Evolutionary conservation across 2,888 invertebrate species (phyloP).

Genomic region (Toxonevra muliebris): DNA sequence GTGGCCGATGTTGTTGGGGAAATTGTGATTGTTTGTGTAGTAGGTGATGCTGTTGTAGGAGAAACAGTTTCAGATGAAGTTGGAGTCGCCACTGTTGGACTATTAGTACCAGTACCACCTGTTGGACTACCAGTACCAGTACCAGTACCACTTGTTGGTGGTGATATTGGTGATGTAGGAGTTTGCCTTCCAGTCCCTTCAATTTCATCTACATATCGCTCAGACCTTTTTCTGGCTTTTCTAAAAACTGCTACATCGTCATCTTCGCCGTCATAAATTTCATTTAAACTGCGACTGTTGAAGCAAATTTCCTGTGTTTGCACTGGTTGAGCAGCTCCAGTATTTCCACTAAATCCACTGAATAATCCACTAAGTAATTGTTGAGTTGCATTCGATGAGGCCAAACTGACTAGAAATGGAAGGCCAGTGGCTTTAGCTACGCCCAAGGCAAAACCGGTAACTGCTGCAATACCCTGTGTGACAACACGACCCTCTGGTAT

Average conservation of each 20-base stretch:
- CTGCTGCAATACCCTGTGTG: constrained; percentile 49
- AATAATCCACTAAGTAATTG: constrained; percentile 10
- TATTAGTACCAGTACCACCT: background rate
- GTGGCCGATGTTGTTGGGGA: too few species aligned
- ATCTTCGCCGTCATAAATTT: constrained; percentile 8
- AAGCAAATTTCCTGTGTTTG: constrained; percentile 47
- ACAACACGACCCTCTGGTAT: constrained; percentile 48
- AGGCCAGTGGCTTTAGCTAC: constrained; percentile 49
- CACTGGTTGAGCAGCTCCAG: constrained; percentile 14
- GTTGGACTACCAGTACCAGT: too few species aligned
- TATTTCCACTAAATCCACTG: constrained; percentile 18
- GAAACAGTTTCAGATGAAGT: too few species aligned
- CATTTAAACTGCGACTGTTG: constrained; percentile 43
- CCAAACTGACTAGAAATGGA: constrained; percentile 43
- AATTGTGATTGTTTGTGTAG: too few species aligned
- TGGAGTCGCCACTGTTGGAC: too few species aligned
- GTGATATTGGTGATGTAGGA: too few species aligned
- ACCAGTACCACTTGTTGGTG: too few species aligned
- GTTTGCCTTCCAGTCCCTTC: background rate
- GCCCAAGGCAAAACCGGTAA: constrained; percentile 49
- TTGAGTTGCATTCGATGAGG: constrained; percentile 43
- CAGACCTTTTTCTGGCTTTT: background rate
- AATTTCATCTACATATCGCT: background rate
- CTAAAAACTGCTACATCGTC: constrained; percentile 9
- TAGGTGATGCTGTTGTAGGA: too few species aligned